Base-by-base conservation (phyloP, 2,797 vertebrate genomes). In the Strix occidentalis region DNA sequence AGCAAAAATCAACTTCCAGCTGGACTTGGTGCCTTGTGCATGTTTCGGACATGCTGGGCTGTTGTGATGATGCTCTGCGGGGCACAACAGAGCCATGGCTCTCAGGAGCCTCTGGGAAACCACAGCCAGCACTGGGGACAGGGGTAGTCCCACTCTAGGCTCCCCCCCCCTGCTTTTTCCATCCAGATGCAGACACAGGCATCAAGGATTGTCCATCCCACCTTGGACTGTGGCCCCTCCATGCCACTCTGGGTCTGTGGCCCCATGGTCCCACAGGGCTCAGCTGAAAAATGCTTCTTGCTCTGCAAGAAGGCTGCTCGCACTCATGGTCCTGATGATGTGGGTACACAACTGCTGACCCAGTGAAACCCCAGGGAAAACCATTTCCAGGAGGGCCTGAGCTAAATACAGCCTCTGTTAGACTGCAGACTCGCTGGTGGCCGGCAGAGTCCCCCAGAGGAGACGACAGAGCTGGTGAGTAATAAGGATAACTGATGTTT, bases 401-500 rank as follows among this genome's bases (percentile, higher is more conserved):
- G 77, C 60, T 89, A 95, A 97, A 93, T 31, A 31, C 45, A 48
- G 65, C 45, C n/a, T 80, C 57, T 43, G 37, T 39, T 9, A 16
- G 63, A 23, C 33, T 93, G 76, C 72, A 93, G 53, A 24, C 50
- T 78, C 15, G 3, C 9, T 3, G 10, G 64, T 69, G 72, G 82
- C 79, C 54, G 4, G 80, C 60, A 80, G 84, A 86, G 50, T 80
- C 56, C 64, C 56, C 57, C 12, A 28, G 56, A 80, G 25, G n/a
- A 92, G 75, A 79, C 1, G 3, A 63, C 63, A 76, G 79, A 83
- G 57, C 71, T 85, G 68, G 64, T 95, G 84, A 97, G 75, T 94
- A 96, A 95, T 78, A 68, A 65, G 71, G 64, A 41, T 37, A 92
- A 92, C 82, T 75, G 74, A 89, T 93, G 68, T 81, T 96, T 95